These are phyloP conservation scores for Xenopus petersii DNA, from an alignment of 2,797 vertebrate genomes.

Conservation along the genomic window DNA sequence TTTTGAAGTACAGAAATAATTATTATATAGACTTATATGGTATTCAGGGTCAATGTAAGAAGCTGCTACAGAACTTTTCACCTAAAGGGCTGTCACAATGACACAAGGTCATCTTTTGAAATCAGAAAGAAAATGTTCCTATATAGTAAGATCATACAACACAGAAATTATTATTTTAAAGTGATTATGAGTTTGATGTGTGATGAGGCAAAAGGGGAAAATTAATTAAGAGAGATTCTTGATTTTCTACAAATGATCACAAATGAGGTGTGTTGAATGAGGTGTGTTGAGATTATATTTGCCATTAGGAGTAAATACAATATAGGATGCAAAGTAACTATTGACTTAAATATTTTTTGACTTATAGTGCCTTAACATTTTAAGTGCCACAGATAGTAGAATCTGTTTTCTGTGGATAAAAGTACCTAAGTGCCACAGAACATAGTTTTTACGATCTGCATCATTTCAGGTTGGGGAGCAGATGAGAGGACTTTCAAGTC, in stretches of 20 bases:
- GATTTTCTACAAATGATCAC: background rate
- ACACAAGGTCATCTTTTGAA: background rate
- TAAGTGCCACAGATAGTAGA: too few relatives aligned
- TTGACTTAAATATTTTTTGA: too few relatives aligned
- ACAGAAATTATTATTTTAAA: background rate
- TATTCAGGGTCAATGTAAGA: background rate
- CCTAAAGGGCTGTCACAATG: background rate
- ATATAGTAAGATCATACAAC: background rate
- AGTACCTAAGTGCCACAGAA: too few relatives aligned
- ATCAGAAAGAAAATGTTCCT: background rate
- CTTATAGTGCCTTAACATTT: too few relatives aligned
- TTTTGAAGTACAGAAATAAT: background rate
- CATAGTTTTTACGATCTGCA: too few relatives aligned
- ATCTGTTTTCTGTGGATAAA: too few relatives aligned
- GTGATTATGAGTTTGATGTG: background rate
- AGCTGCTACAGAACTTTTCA: background rate
- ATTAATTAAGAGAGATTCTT: background rate
- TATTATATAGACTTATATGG: background rate
- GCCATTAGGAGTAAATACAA: too few relatives aligned
- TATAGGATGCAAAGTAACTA: too few relatives aligned
- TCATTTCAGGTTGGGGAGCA: too few relatives aligned
- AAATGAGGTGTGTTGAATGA: too few relatives aligned
- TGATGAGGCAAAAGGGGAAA: background rate
- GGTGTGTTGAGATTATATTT: too few relatives aligned
- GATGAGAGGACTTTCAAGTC: too few relatives aligned